phyloP scores from a whole-genome alignment of 2,113 vertebrate genomes.

The Pandion haliaetus region DNA sequence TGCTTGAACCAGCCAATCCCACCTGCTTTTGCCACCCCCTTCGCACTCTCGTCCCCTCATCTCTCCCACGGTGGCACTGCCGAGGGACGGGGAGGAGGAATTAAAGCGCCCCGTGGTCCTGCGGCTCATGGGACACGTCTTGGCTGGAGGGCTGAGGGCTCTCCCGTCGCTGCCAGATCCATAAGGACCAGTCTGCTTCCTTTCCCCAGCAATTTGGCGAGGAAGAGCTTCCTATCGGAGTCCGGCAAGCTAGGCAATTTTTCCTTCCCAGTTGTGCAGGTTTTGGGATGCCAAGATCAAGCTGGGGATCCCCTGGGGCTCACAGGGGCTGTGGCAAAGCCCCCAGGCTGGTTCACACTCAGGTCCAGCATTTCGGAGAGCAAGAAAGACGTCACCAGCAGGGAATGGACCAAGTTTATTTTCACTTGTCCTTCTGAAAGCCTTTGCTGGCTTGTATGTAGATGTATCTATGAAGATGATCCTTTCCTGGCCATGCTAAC shows the following conservation, averaged over 20 bases:
- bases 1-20: neutral
- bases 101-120: neutral
- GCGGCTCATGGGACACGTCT: accelerated
- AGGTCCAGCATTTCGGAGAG: neutral
- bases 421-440: neutral
- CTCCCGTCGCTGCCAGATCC: neutral
- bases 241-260: neutral
- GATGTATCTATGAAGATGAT: neutral
- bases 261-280: neutral
- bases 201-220: neutral
- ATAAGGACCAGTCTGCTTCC: neutral
- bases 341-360: neutral
- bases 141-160: neutral
- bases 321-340: accelerated
- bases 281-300: neutral
- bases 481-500: neutral
- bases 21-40: neutral
- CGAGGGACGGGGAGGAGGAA: neutral
- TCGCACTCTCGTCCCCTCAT: accelerated
- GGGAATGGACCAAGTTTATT: neutral
- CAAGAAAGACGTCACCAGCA: neutral
- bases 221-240: neutral
- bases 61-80: neutral
- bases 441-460: accelerated
- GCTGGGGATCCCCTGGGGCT: neutral